Base-by-base conservation (phyloP, 2,888 invertebrate species). In the Stegana nigrithorax region DNA sequence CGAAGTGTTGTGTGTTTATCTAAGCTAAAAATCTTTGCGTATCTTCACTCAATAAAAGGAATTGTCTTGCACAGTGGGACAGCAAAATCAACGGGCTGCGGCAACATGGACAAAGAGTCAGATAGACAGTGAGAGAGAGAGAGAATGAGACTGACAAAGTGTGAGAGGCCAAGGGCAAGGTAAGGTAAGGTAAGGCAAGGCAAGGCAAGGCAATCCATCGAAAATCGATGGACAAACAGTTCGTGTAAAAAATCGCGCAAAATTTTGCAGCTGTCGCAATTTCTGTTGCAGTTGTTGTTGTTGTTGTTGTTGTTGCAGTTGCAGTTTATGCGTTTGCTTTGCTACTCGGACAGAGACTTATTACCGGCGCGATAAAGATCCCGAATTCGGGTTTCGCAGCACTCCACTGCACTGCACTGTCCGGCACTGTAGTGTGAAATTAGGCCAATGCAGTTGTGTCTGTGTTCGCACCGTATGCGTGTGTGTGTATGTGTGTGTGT, bases 261-360 rank as follows among this genome's bases (percentile, higher is more conserved):
- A 67, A 68, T 74, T 70, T 80, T 76, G 75, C 75, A 76, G 75
- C 75, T 76, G 75, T 78, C 78, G 78, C 80, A 76, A 80, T 80
- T 76, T 80, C n/a, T n/a, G 74, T 74, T 74, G 75, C 80, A 76
- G 78, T 76, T 76, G 80, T 75, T 78, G 75, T 76, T 76, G 78
- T 76, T n/a, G 64, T 67, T 67, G 45, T 65, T 63, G 66, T 67
- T 67, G 65, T 64, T 67, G 45, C 59, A 55, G n/a, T n/a, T 50
- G 14, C 2, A 14, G 39, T 39, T 14, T 39, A 1, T 39, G 2
- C n/a, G 14, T 66, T 66, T n/a, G 17, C 21, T 19, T 47, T 4
- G 47, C 47, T 47, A 7, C 12, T 8, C 10, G 14, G 4, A 21
- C 17, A 10, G 47, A 47, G 12, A 4, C 25, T 47, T 47, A 59